phyloP scores from a whole-genome alignment of 2,797 vertebrate genomes.

The Apogon talboti region DNA sequence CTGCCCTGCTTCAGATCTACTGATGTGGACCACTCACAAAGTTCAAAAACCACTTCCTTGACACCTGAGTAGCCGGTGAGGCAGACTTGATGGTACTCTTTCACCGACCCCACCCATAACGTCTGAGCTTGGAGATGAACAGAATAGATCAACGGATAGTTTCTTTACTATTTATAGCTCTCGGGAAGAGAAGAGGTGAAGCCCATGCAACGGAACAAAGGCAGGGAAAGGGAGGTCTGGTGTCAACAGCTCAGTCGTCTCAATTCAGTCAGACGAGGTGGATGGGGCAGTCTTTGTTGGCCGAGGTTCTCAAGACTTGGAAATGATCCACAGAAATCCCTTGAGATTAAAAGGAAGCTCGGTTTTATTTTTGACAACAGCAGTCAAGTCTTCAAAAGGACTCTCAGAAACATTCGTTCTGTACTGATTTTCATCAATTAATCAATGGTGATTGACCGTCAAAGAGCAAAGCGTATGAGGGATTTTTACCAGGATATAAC shows the following conservation, averaged over 20 bases:
- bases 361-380: constrained; percentile 1
- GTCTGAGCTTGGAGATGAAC: constrained; percentile 6
- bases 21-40: background rate
- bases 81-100: background rate
- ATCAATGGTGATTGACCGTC: background rate
- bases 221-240: constrained; percentile 8
- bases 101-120: constrained; percentile 17
- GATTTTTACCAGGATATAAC: background rate
- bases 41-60: background rate
- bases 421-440: constrained; percentile 4
- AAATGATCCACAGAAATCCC: constrained; percentile 3
- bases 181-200: constrained; percentile 11
- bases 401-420: background rate
- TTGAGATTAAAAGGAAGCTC: constrained; percentile 3
- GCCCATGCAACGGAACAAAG: constrained; percentile 1
- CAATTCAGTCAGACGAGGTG: background rate
- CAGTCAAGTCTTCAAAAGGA: background rate
- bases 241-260: constrained; percentile 7
- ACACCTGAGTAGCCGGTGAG: background rate
- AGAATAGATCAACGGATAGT: background rate
- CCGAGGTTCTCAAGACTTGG: constrained; percentile 1
- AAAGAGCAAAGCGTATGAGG: background rate
- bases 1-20: background rate
- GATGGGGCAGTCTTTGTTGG: background rate
- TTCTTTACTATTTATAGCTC: constrained; percentile 23